Evolutionary conservation across 53 echinoderm and acorn worm genomes (phyloP), one percentile per base, ranked within the genome.

Genomic region (Temnopleurus reevesii): DNA sequence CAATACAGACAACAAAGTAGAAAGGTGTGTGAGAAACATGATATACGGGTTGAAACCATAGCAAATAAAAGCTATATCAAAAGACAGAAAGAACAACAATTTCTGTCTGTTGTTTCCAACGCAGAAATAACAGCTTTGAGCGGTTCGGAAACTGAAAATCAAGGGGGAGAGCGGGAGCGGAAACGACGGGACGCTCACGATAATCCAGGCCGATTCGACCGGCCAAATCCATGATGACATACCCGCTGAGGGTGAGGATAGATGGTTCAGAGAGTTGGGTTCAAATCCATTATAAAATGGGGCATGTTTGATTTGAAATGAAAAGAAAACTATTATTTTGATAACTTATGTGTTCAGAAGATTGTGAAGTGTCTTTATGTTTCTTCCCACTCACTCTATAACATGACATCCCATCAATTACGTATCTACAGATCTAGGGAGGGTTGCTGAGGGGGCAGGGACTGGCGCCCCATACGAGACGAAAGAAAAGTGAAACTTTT

Each of bases 151-250:
- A 79, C 83, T 12, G 31, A 23, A 23, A 83, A 83, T 83, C 53
- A 83, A 30, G 30, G 10, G 18, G 55, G 54, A 56, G 83, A 55
- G 54, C 8, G 56, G 83, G 83, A 83, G 24, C 83, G 83, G 83
- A 83, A 83, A 83, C 83, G 10, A 55, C 28, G 83, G 83, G 83
- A 83, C 34, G 83, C 36, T 83, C 30, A 53, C 30, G 83, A 83
- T 83, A 83, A 83, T 83, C 83, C 55, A 53, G 83, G 31, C 83
- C 83, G 83, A 55, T 55, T 12, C 54, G 83, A 34, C 54, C 83
- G 83, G 83, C 49, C 29, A 83, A 83, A 83, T 83, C 83, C 83
- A 83, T n/a, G 83, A 55, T 83, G 83, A 83, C 55, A 83, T 38
- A 34, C 83, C 83, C 83, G 57, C 30, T 49, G 21, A 19, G 4